These are phyloP conservation scores for Cotesia typhae DNA, from an alignment of 1,140 invertebrate genomes.

Conservation along the genomic window DNA sequence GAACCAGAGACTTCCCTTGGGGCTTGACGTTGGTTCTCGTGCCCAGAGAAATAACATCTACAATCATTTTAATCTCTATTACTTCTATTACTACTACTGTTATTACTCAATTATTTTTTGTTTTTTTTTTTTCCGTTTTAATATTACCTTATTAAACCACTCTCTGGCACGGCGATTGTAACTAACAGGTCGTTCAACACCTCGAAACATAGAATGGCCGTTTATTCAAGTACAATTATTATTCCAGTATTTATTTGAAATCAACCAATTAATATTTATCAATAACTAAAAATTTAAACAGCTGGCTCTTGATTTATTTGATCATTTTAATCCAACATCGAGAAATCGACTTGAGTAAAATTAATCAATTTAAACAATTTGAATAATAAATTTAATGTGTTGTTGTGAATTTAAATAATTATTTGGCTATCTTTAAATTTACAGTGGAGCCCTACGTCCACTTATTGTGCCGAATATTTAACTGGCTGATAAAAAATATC, in stretches of 20 bases:
- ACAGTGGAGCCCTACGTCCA: too few species aligned
- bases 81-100: not conserved
- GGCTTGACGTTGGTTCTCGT: constrained; percentile 43
- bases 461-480: constrained; percentile 17
- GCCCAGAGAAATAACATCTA: constrained; percentile 61
- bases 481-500: constrained; percentile 20
- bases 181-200: constrained; percentile 51
- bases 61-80: not conserved
- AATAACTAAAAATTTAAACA: not conserved
- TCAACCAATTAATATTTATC: not conserved
- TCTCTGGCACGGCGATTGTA: constrained; percentile 55
- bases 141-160: constrained; percentile 60
- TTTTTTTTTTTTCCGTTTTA: not conserved
- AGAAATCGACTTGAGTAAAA: too few species aligned
- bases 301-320: too few species aligned
- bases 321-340: too few species aligned
- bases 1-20: constrained; percentile 54
- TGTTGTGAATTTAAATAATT: too few species aligned
- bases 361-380: too few species aligned
- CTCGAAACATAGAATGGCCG: constrained; percentile 58
- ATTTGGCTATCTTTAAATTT: too few species aligned
- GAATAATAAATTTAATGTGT: too few species aligned
- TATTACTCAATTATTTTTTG: not conserved
- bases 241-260: too few species aligned
- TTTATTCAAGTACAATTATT: constrained; percentile 30